Evolutionary conservation across 1,140 invertebrate species (phyloP), one percentile per base, ranked within the genome.

Genomic region (Zaprionus inermis): DNA sequence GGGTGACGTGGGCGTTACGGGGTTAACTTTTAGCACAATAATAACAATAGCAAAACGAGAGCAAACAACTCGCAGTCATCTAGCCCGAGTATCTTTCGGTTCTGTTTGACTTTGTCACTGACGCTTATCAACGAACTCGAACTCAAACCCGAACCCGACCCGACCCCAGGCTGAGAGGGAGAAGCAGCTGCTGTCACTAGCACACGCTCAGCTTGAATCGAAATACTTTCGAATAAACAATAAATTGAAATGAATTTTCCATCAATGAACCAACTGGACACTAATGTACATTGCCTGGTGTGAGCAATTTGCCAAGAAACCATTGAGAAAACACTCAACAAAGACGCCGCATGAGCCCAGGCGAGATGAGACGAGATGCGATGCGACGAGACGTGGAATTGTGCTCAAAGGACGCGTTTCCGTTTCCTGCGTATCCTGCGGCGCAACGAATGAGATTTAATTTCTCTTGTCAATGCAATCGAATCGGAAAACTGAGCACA

Each of bases 351-450:
- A 78, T 44, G 81, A 78, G 61, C 68, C 59, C 59, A 52, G 24
- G 3, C 1, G 24, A 28, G 24, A 28, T 5, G 24, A 28, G 24
- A 28, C 24, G 3, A 28, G 24, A 77, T 36, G 81, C 75, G 61
- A 24, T 34, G 44, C 28, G 51, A 32, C 16, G 30, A 32, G 10
- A 32, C 30, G 5, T 7, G 30, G 30, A 10, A 9, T 32, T 32
- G 30, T 28, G 2, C 18, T 49, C 10, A 72, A 67, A 68, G 64
- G 64, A 67, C 56, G 34, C 64, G 66, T 85, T 84, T 84, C 81
- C 81, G 81, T 84, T 84, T 84, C 81, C 81, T 85, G 82, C 38
- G 38, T 44, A 44, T 78, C 81, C 81, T 85, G 81, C 78, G 70
- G 70, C 82, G 81, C 55, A 84, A 36, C 81, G 74, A 81, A 84